Conservation (phyloP, 1,140 invertebrate species). For the Gonioctena quinquepunctata region DNA sequence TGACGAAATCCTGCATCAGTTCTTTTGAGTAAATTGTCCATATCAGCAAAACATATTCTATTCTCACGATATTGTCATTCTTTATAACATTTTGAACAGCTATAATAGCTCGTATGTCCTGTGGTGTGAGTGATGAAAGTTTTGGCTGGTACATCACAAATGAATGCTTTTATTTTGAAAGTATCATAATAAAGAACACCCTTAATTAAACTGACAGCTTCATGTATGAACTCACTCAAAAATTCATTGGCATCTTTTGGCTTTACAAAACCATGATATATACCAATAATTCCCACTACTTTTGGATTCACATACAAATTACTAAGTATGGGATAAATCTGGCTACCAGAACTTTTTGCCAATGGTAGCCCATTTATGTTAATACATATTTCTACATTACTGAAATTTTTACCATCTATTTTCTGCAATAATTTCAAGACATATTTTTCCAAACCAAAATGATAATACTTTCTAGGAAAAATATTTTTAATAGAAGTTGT, state of each 20-base stretch:
- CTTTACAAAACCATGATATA: neutral
- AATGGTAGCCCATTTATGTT: neutral
- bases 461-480: neutral
- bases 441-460: neutral
- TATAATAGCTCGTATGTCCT: slow-evolving; percentile 35
- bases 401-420: neutral
- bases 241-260: neutral
- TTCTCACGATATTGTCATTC: slow-evolving; percentile 1
- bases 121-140: slow-evolving; percentile 40
- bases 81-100: slow-evolving; percentile 27
- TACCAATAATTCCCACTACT: neutral
- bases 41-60: slow-evolving; percentile 4
- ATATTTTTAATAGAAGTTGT: neutral
- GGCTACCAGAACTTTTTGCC: slow-evolving; percentile 1
- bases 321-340: neutral
- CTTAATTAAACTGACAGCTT: neutral
- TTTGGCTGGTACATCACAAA: slow-evolving; percentile 44
- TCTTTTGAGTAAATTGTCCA: neutral
- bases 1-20: slow-evolving; percentile 2
- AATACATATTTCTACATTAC: neutral
- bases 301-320: neutral
- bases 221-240: neutral
- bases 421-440: neutral
- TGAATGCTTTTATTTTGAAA: slow-evolving; percentile 10
- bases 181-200: neutral